Base-by-base conservation (phyloP, 2,888 invertebrate species). In the Yponomeuta sedellus region DNA sequence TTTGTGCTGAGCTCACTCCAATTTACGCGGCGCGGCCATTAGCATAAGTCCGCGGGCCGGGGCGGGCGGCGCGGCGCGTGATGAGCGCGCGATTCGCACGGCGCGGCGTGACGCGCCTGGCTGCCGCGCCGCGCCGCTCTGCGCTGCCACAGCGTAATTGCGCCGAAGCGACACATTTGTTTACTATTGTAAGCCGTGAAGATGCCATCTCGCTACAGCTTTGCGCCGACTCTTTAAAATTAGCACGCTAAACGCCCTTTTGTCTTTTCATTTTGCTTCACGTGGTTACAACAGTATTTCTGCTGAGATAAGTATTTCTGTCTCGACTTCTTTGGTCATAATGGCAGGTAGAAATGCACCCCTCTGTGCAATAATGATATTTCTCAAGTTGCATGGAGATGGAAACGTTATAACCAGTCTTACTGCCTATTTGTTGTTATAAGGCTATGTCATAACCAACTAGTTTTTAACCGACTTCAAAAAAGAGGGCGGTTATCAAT, bases 171-270 rank as follows among this genome's bases (percentile, higher is more conserved):
- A 88, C 90, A 89, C 89, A 88, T 89, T 90, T 88, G 89, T 89
- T 89, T 85, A 87, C 87, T 86, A 88, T 88, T 86, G 88, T 86
- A 86, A 84, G 85, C 89, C 85, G 86, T 84, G 88, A 88, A 91
- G 90, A 91, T 91, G 85, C 84, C 87, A 88, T 90, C 89, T 82
- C 81, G 72, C 75, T 73, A 75, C 81, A 71, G 84, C 85, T 83
- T 85, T 81, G 77, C 77, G 73, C 76, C 76, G 79, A 77, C 82
- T 83, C 79, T 80, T 84, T 85, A 85, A 86, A 89, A 91, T 91
- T 90, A 90, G 89, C 83, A 74, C 77, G 72, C 82, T 86, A 75
- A 76, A 74, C 74, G 74, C 72, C 73, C 69, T 69, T 69, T 69
- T 73, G 72, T 69, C 70, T 68, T 69, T 70, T 61, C 61, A 52